A percentile compares a stretch with the other conserved stretches of the same genome.
These are phyloP conservation scores for Oryzias sinensis DNA, from an alignment of 2,797 vertebrate genomes.

Conservation along the genomic window DNA sequence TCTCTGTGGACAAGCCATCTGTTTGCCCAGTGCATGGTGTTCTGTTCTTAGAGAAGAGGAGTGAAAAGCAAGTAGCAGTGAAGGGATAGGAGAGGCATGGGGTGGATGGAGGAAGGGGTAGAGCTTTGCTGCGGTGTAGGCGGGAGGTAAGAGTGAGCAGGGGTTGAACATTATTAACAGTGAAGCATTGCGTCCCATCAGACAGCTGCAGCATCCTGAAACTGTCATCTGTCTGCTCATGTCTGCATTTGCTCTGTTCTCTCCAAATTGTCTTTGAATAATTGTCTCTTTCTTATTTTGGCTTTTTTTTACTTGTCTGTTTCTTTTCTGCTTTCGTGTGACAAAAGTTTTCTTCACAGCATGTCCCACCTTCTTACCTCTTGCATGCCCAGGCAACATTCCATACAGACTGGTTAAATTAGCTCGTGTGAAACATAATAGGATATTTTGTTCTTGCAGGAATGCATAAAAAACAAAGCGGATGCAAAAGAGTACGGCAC, in stretches of 20 bases:
- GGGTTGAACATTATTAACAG: slow-evolving; percentile 42
- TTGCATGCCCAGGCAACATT: slow-evolving; percentile 66
- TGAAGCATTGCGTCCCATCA: slow-evolving; percentile 39
- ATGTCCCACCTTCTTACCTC: slow-evolving; percentile 49
- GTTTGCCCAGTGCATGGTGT: slow-evolving; percentile 78
- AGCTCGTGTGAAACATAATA: slow-evolving; percentile 55
- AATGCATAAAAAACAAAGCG: slow-evolving; percentile 56
- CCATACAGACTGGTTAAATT: slow-evolving; percentile 52
- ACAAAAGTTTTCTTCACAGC: slow-evolving; percentile 47
- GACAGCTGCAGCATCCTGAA: slow-evolving; percentile 30
- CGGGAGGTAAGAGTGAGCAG: slow-evolving; percentile 26
- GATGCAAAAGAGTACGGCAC: slow-evolving; percentile 41
- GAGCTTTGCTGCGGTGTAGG: slow-evolving; percentile 30
- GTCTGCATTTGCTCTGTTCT: slow-evolving; percentile 33
- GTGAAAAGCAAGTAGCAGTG: slow-evolving; percentile 38
- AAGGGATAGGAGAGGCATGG: slow-evolving; percentile 41
- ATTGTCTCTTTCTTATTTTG: slow-evolving; percentile 14
- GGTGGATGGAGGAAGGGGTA: slow-evolving; percentile 33
- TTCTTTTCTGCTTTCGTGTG: slow-evolving; percentile 24
- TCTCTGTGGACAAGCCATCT: slow-evolving; percentile 82
- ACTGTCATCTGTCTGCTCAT: slow-evolving; percentile 20
- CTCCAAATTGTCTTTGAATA: slow-evolving; percentile 27
- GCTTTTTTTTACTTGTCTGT: not conserved
- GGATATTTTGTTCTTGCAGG: slow-evolving; percentile 68
- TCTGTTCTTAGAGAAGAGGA: slow-evolving; percentile 68